These are phyloP conservation scores for Trochalopteron elliotii DNA, from an alignment of 2,113 vertebrate genomes.

Conservation along the genomic window DNA sequence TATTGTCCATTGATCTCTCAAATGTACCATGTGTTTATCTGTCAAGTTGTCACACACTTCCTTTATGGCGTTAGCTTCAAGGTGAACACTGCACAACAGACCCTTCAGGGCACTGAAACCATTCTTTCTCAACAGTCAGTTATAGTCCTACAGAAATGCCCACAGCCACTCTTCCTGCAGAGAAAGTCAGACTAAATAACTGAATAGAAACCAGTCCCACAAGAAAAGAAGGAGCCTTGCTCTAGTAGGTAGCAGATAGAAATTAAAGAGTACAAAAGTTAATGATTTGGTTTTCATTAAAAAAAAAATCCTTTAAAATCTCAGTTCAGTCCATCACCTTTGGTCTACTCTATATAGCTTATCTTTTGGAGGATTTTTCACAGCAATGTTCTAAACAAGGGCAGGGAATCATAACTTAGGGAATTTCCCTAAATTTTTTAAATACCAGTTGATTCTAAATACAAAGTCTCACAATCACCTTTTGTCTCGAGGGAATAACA, in stretches of 20 bases:
- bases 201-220: neutral
- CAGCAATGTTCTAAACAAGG: neutral
- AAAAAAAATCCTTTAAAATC: neutral
- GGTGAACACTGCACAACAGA: neutral
- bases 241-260: neutral
- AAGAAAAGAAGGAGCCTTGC: neutral
- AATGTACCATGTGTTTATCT: neutral
- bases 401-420: neutral
- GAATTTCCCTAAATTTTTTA: neutral
- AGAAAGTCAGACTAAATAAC: neutral
- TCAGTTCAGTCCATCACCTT: neutral
- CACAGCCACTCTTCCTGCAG: neutral
- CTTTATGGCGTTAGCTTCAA: neutral
- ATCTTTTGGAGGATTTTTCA: neutral
- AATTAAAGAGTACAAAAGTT: neutral
- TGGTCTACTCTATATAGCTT: neutral
- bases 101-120: neutral
- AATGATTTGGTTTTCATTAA: neutral
- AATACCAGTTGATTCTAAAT: neutral
- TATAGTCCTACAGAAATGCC: neutral
- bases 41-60: neutral
- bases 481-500: neutral
- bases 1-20: neutral
- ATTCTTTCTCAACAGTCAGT: neutral
- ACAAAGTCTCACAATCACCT: neutral